Evolutionary conservation across 2,797 vertebrate genomes (phyloP), one percentile per base, ranked within the genome.

Genomic region (Sebastes hubbsi): DNA sequence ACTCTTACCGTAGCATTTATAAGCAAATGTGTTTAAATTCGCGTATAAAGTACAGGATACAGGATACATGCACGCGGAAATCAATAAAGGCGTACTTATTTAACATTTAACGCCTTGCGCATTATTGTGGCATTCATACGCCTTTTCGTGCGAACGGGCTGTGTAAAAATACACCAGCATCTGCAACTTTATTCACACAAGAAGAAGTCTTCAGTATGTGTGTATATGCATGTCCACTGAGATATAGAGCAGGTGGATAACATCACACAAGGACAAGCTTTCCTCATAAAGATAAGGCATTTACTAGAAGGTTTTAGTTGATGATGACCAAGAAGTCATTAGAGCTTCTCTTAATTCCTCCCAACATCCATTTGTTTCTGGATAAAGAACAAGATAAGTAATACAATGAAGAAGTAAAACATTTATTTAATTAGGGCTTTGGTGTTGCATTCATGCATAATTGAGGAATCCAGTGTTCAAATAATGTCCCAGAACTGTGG

Each of bases 401-500:
- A 82, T 72, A 86, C 76, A 89, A 86, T 83, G 80, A 80, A 90
- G 82, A 68, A 77, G 71, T 83, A 4, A 34, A 46, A 68, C 74
- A 79, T 83, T 87, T 87, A 89, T 89, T 84, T 87, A 86, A 91
- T 91, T 87, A 90, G 73, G 71, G 71, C 61, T 77, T 71, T 76
- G 68, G 73, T 10, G 34, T 83, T 87, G 52, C 80, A 32, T 86
- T 81, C 72, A 87, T 89, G 80, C 72, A 88, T 92, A 89, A 92
- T 89, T 87, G 27, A 90, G 78, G 24, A 77, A 81, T 67, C 61
- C 38, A 9, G 63, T 74, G 68, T 89, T 91, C 61, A 82, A 89
- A 83, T 85, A 22, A 77, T 80, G 80, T 83, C 63, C 54, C 42
- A 8, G 74, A 89, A 81, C 32, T 75, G 49, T n/a, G 58, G 24